These are phyloP conservation scores for Nannospalax galili DNA, from an alignment of 2,113 vertebrate species.

Conservation along the genomic window DNA sequence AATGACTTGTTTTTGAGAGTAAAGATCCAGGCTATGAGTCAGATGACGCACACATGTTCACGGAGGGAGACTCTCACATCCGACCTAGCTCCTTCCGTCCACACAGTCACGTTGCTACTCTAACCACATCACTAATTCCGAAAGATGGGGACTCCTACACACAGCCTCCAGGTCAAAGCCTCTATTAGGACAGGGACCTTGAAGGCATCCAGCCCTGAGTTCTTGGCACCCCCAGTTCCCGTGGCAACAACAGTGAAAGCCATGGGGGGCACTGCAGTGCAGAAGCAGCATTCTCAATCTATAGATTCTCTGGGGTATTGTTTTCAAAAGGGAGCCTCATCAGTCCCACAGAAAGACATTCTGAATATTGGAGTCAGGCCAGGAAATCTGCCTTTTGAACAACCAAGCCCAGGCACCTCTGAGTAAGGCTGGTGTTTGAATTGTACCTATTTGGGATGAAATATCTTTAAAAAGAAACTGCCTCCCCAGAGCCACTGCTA, in stretches of 20 bases:
- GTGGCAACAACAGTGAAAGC: neutral
- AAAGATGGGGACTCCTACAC: constrained; percentile 82
- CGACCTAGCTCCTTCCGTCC: constrained; percentile 73
- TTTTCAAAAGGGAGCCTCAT: neutral
- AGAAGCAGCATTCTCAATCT: neutral
- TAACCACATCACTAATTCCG: constrained; percentile 81
- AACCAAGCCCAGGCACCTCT: neutral
- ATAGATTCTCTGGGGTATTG: neutral
- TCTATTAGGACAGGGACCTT: neutral
- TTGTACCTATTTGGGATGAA: neutral
- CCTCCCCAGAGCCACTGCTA: neutral
- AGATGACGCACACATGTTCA: constrained; percentile 79
- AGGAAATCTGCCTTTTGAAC: constrained; percentile 35
- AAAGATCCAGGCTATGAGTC: constrained; percentile 83
- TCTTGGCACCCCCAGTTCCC: constrained; percentile 41
- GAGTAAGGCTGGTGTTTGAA: constrained; percentile 14
- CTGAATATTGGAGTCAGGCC: neutral
- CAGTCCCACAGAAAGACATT: neutral
- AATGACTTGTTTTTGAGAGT: constrained; percentile 84
- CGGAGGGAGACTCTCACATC: constrained; percentile 74
- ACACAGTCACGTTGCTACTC: constrained; percentile 84
- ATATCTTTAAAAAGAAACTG: neutral
- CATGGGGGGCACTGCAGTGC: too few relatives aligned
- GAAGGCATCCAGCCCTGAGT: neutral
- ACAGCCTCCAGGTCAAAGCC: constrained; percentile 50